These are phyloP conservation scores for Matsumurasca onukii DNA, from an alignment of 1,140 invertebrate species.

Conservation along the genomic window DNA sequence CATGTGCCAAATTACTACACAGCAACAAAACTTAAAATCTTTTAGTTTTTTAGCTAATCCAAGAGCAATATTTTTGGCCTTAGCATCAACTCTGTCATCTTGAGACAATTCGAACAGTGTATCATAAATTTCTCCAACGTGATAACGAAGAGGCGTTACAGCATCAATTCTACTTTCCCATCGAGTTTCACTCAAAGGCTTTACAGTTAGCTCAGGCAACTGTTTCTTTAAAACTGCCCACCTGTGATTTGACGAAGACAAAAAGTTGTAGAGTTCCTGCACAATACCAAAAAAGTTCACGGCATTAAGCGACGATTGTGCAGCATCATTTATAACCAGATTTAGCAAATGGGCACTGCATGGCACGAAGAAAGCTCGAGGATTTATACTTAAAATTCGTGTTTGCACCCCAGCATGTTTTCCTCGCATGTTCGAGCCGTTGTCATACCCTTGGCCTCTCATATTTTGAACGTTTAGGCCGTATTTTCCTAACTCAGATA, in stretches of 20 bases:
- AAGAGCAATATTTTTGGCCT: slow-evolving; percentile 21
- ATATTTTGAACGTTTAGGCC: slow-evolving; percentile 33
- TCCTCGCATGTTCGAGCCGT: slow-evolving; percentile 45
- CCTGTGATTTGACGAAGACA: background rate
- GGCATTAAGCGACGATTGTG: background rate
- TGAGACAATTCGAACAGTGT: slow-evolving; percentile 8
- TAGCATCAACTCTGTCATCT: background rate
- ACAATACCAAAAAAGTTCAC: background rate
- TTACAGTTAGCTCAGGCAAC: slow-evolving; percentile 21
- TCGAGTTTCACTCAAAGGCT: slow-evolving; percentile 28
- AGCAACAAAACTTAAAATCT: slow-evolving; percentile 31
- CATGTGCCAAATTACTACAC: slow-evolving; percentile 27
- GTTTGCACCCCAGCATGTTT: slow-evolving; percentile 37
- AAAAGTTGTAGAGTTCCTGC: background rate
- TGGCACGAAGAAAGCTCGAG: slow-evolving; percentile 29
- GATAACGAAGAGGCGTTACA: slow-evolving; percentile 20
- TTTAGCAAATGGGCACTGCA: slow-evolving; percentile 24
- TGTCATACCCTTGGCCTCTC: slow-evolving; percentile 46
- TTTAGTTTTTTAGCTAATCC: slow-evolving; percentile 26
- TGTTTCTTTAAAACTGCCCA: slow-evolving; percentile 14
- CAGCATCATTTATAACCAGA: slow-evolving; percentile 30
- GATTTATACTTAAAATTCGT: slow-evolving; percentile 36
- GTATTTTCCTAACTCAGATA: background rate
- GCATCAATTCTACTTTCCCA: slow-evolving; percentile 35
- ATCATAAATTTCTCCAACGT: slow-evolving; percentile 30